phyloP scores from a whole-genome alignment of 2,888 invertebrate species.

The Hypomecis atomaria region DNA sequence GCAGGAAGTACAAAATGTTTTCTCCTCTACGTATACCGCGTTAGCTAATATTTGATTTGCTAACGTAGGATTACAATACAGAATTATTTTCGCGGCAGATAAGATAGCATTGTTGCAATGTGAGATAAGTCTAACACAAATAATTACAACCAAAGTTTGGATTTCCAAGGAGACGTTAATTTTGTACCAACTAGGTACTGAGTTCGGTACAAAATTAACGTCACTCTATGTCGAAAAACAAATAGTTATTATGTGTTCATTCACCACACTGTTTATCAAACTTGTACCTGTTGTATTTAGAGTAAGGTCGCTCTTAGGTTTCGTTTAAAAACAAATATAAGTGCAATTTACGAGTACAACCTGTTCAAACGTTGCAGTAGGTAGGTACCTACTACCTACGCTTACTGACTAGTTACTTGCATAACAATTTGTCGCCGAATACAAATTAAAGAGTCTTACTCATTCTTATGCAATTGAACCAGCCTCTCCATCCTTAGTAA shows the following conservation, averaged over 20 bases:
- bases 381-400: background rate
- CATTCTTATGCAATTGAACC: no score
- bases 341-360: background rate
- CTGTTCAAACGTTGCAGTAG: slow-evolving; percentile 6
- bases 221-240: no score
- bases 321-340: slow-evolving; percentile 2
- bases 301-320: slow-evolving; percentile 1
- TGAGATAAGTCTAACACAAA: background rate
- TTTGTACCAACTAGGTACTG: no score
- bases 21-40: background rate
- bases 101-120: slow-evolving; percentile 22
- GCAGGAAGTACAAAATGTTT: background rate
- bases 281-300: background rate
- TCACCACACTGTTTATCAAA: background rate
- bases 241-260: background rate
- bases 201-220: no score
- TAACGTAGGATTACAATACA: slow-evolving; percentile 8
- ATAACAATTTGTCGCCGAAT: no score
- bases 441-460: no score
- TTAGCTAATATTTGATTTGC: slow-evolving; percentile 19
- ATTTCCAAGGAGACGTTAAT: no score
- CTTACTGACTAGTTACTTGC: no score
- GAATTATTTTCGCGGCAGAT: slow-evolving; percentile 14
- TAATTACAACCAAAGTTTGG: background rate
- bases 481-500: no score